These are phyloP conservation scores for Idaea aversata DNA, from an alignment of 2,888 invertebrate species.

Conservation along the genomic window DNA sequence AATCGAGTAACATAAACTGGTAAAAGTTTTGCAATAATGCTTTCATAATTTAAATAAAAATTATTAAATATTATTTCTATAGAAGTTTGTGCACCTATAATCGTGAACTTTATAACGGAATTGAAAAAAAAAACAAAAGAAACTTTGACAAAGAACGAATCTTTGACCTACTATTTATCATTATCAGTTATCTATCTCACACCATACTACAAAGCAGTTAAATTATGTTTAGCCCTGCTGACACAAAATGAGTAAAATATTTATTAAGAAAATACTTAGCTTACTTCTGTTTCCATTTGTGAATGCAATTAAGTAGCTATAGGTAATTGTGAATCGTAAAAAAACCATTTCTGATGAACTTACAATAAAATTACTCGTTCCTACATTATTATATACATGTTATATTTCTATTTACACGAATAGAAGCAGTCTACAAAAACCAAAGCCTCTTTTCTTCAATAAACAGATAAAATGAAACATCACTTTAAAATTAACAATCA, in stretches of 20 bases:
- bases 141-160: no score
- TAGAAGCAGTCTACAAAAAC: constrained; percentile 44
- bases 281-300: background rate
- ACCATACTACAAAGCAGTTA: background rate
- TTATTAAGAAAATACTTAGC: background rate
- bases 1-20: constrained; percentile 62
- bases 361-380: constrained; percentile 16
- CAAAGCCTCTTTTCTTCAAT: constrained; percentile 46
- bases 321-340: constrained; percentile 37
- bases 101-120: background rate
- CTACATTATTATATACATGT: constrained; percentile 43
- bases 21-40: constrained; percentile 49
- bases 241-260: background rate
- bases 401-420: constrained; percentile 48
- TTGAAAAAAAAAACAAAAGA: no score
- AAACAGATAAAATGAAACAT: constrained; percentile 38
- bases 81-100: background rate
- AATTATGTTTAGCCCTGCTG: background rate
- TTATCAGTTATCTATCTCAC: background rate
- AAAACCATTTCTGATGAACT: constrained; percentile 25
- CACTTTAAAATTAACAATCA: constrained; percentile 18
- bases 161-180: background rate
- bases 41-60: no score
- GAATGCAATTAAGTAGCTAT: background rate
- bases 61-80: background rate